Base-by-base conservation (phyloP, 2,797 vertebrate genomes). In the Pitangus sulphuratus region DNA sequence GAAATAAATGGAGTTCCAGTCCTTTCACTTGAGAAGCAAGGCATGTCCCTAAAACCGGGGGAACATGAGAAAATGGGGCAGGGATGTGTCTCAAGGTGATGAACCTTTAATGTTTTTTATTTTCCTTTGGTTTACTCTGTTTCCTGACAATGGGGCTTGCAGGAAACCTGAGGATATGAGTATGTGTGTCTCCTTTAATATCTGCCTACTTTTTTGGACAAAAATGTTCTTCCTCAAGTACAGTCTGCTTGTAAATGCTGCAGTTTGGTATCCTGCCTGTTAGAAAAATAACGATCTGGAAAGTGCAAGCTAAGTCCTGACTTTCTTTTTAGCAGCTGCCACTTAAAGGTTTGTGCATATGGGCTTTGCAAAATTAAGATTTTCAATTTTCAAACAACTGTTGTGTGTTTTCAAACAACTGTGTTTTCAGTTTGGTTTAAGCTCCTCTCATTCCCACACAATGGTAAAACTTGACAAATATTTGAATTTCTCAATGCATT, bases 331-430 rank as follows among this genome's bases (percentile, higher is more conserved):
- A 95, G 91, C 75, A 93, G n/a, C 78, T 94, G 53, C 70, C 47
- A 68, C 82, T 97, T 91, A 33, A 76, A 78, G 89, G 61, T 79
- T 93, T 37, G 40, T 51, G 45, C 85, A 74, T 95, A 96, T 95
- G 89, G 84, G 91, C 87, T 90, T 92, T 53, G 13, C 72, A 87
- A 90, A 65, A 53, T 56, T 69, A 84, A 69, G 90, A 68, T 75
- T 91, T 93, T 95, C 86, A 57, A 28, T 74, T 96, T 94, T 94
- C 72, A 84, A 79, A 47, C 60, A 88, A 76, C 48, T 93, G 8
- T 16, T 57, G 33, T 51, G 18, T 96, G 26, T 81, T 74, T 84
- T 65, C 33, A 54, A 17, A 45, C 11, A 14, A 45, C 58, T 48
- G 39, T 96, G 12, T 80, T 78, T 89, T 72, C 57, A 66, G 7